phyloP scores from a whole-genome alignment of 2,797 vertebrate species.

The Lepilemur septentrionalis region DNA sequence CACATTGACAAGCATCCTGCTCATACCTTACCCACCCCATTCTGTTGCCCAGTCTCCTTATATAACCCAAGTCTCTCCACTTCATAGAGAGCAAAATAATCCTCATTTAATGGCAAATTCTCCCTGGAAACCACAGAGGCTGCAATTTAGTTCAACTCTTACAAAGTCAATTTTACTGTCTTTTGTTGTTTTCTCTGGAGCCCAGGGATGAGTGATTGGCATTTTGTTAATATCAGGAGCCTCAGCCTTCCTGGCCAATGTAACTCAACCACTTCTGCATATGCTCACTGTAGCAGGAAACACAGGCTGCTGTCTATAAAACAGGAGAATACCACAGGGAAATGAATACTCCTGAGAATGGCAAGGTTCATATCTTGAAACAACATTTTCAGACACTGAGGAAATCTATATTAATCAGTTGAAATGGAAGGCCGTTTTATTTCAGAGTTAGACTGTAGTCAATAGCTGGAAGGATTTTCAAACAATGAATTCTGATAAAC shows the following conservation, averaged over 20 bases:
- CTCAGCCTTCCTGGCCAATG: neutral
- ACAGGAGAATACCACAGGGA: constrained; percentile 72
- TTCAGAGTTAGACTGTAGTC: constrained; percentile 68
- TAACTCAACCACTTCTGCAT: constrained; percentile 60
- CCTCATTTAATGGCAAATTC: constrained; percentile 3
- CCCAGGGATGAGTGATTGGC: constrained; percentile 28
- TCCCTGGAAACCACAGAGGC: neutral
- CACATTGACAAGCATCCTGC: constrained; percentile 9
- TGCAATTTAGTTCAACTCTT: neutral
- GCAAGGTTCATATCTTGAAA: constrained; percentile 61
- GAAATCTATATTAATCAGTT: constrained; percentile 76
- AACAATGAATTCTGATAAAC: constrained; percentile 55
- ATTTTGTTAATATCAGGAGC: constrained; percentile 35
- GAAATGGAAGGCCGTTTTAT: constrained; percentile 77
- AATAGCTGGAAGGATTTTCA: constrained; percentile 47
- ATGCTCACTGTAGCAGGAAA: constrained; percentile 73
- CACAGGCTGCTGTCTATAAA: constrained; percentile 75
- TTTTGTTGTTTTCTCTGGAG: constrained; percentile 43
- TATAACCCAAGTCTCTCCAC: neutral
- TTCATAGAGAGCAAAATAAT: neutral
- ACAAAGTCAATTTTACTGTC: constrained; percentile 4
- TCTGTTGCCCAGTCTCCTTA: neutral
- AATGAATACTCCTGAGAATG: constrained; percentile 75
- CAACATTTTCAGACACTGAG: constrained; percentile 59
- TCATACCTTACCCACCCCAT: neutral